These are phyloP conservation scores for Drosophila persimilis DNA, from an alignment of 1,140 invertebrate species.

Conservation along the genomic window DNA sequence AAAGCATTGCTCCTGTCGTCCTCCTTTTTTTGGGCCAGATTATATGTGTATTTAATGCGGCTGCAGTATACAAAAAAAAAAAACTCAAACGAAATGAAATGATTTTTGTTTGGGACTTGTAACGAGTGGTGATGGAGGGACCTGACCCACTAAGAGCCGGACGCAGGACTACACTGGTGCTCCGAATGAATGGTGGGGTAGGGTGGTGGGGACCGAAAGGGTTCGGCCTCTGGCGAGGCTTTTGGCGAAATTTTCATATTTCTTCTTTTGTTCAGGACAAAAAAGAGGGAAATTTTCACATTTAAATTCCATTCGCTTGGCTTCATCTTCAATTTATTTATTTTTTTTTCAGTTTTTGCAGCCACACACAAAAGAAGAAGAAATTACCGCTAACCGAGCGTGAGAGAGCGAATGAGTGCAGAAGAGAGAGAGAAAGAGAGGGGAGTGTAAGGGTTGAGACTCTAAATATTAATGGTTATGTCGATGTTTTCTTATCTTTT, in stretches of 20 bases:
- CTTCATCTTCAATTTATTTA: slow-evolving; percentile 54
- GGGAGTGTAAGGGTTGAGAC: slow-evolving; percentile 16
- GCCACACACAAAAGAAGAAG: slow-evolving; percentile 28
- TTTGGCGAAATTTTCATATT: slow-evolving; percentile 45
- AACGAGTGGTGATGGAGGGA: slow-evolving; percentile 37
- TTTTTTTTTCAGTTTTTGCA: slow-evolving; percentile 30
- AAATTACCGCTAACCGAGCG: slow-evolving; percentile 42
- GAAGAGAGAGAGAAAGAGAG: slow-evolving; percentile 5
- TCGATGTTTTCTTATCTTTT: slow-evolving; percentile 8
- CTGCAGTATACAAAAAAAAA: slow-evolving; percentile 27
- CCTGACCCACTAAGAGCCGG: slow-evolving; percentile 37
- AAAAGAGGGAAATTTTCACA: slow-evolving; percentile 47
- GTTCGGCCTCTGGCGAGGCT: slow-evolving; percentile 20
- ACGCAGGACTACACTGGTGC: no score
- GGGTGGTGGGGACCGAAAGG: slow-evolving; percentile 6
- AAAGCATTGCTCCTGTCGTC: slow-evolving; percentile 31
- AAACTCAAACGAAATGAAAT: slow-evolving; percentile 20
- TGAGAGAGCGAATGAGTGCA: slow-evolving; percentile 4
- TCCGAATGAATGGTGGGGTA: no score
- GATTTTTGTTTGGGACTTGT: slow-evolving; percentile 39
- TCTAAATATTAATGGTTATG: slow-evolving; percentile 40
- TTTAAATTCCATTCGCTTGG: slow-evolving; percentile 62
- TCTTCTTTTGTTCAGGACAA: slow-evolving; percentile 13
- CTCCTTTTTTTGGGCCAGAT: slow-evolving; percentile 37
- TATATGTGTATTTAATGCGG: slow-evolving; percentile 65